phyloP scores from a whole-genome alignment of 2,113 vertebrate species.

The Zosterops pallidus region DNA sequence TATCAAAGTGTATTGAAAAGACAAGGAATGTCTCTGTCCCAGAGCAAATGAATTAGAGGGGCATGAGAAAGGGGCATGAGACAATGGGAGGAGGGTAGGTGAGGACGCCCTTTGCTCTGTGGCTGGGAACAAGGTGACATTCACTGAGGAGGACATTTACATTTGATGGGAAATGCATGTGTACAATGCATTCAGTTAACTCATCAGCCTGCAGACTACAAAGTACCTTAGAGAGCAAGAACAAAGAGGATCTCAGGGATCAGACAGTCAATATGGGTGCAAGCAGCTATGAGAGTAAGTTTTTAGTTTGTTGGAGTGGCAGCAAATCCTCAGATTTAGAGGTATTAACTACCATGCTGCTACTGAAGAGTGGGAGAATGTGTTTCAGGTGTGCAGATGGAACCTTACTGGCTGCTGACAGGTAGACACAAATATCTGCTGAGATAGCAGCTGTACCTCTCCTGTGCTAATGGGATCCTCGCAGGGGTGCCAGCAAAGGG shows the following conservation, averaged over 20 bases:
- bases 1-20: neutral
- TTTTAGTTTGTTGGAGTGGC: neutral
- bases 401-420: neutral
- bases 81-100: constrained; percentile 18
- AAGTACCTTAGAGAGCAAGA: neutral
- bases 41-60: neutral
- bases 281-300: neutral
- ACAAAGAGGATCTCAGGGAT: neutral
- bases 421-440: neutral
- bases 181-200: neutral
- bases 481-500: neutral
- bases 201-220: neutral
- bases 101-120: rapidly evolving
- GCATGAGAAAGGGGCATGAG: neutral
- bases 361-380: neutral
- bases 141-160: neutral
- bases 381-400: neutral
- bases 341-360: neutral
- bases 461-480: neutral
- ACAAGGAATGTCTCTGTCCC: neutral
- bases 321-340: neutral
- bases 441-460: neutral
- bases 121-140: neutral
- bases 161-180: neutral
- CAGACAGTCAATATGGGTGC: neutral